Base-by-base conservation (phyloP, 1,140 invertebrate species). In the Drosophila fuyamai region DNA sequence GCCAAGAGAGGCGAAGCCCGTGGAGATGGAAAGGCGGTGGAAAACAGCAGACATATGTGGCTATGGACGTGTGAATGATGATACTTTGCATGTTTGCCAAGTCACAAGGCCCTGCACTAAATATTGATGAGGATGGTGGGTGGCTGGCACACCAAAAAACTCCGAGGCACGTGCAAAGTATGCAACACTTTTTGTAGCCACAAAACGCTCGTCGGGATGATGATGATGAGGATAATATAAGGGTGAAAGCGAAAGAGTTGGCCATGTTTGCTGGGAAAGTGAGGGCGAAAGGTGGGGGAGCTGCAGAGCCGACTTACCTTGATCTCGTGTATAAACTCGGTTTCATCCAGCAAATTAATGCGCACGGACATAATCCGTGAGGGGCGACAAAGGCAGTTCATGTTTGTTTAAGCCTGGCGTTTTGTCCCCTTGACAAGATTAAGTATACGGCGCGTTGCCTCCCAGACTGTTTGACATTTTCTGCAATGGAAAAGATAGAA, bases 271-370 rank as follows among this genome's bases (percentile, higher is more conserved):
- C 66, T 47, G 29, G 23, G 38, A 16, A 8, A 23, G 23, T 38
- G n/a, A n/a, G n/a, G n/a, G n/a, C n/a, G n/a, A n/a, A n/a, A n/a
- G n/a, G n/a, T n/a, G n/a, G n/a, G 6, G 23, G 29, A 65, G 60
- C 62, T 51, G 57, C 16, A 40, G 48, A 50, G 51, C 10, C 6
- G 32, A 93, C 94, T 94, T 79, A 94, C 94, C 92, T 95, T 93
- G 60, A 95, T 93, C 81, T 95, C 95, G 79, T 95, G 94, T 60
- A 95, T 92, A 46, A 95, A 93, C 86, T 95, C 95, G 78, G 95
- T 94, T 88, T 95, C 95, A 86, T 95, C 95, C 79, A 95, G 93
- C 68, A 95, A 93, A 77, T 95, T 94, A 80, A 95, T 94, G 90
- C 92, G 86, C 66, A 92, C 92, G 83, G 92, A 86, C 82, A 92